These are phyloP conservation scores for Gephyroberyx darwinii DNA, from an alignment of 2,797 vertebrate genomes.

Conservation along the genomic window DNA sequence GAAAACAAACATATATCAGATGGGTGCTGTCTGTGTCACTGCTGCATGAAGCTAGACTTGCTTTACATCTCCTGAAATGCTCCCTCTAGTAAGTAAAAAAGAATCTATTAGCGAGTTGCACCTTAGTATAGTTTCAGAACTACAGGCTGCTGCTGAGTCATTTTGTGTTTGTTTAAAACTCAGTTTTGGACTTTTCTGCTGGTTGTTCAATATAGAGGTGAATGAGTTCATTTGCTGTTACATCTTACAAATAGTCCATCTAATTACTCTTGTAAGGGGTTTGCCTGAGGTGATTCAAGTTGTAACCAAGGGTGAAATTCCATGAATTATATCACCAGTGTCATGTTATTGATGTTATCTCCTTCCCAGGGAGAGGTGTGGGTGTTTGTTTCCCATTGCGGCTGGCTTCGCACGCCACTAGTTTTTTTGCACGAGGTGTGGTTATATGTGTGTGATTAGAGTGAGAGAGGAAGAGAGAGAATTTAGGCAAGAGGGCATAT, in stretches of 20 bases:
- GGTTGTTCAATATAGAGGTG: neutral
- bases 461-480: neutral
- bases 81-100: too few relatives aligned
- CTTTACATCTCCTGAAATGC: too few relatives aligned
- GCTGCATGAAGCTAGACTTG: too few relatives aligned
- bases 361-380: constrained; percentile 4
- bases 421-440: constrained; percentile 17
- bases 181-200: too few relatives aligned
- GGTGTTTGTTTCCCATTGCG: constrained; percentile 58
- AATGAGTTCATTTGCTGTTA: neutral
- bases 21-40: too few relatives aligned
- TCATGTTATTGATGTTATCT: constrained; percentile 59
- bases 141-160: too few relatives aligned
- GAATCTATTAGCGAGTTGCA: too few relatives aligned
- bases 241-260: neutral
- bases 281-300: neutral
- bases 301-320: constrained; percentile 35
- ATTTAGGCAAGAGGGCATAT: neutral
- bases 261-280: neutral
- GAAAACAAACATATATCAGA: too few relatives aligned
- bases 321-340: constrained; percentile 1
- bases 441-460: constrained; percentile 10
- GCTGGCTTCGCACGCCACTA: constrained; percentile 59
- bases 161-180: too few relatives aligned
- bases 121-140: too few relatives aligned